These are phyloP conservation scores for Harpegnathos saltator DNA, from an alignment of 1,140 invertebrate species.

Conservation along the genomic window DNA sequence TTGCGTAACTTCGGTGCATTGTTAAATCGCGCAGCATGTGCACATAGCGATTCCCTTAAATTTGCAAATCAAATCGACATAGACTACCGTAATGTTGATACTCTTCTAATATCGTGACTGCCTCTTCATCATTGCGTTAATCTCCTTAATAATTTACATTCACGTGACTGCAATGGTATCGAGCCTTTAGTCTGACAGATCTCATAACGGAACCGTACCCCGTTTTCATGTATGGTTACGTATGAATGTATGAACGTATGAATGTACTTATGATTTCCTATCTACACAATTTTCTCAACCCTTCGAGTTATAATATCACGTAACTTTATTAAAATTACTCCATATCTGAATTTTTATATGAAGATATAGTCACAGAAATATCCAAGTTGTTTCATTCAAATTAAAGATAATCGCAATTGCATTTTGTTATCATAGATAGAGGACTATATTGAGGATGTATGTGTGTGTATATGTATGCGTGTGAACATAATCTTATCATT, in stretches of 20 bases:
- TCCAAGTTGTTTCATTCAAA: not conserved
- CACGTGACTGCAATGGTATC: not conserved
- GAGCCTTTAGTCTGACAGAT: not conserved
- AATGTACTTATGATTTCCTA: not conserved
- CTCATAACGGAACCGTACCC: no score
- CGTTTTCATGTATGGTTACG: not conserved
- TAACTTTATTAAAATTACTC: not conserved
- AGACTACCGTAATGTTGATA: constrained; percentile 82
- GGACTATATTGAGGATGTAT: no score
- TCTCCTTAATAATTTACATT: constrained; percentile 67
- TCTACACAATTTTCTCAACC: no score
- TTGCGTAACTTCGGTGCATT: not conserved
- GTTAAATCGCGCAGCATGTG: not conserved
- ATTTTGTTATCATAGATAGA: not conserved
- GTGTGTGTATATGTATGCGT: no score
- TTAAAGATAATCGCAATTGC: not conserved
- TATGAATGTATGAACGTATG: no score
- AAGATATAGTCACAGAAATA: not conserved
- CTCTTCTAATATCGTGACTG: constrained; percentile 83
- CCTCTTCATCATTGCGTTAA: constrained; percentile 79
- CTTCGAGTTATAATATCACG: no score
- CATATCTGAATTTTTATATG: not conserved
- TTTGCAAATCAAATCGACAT: constrained; percentile 58
- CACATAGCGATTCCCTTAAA: constrained; percentile 58
- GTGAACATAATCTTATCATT: no score